phyloP scores from a whole-genome alignment of 2,888 invertebrate species.

The Timandra comae region DNA sequence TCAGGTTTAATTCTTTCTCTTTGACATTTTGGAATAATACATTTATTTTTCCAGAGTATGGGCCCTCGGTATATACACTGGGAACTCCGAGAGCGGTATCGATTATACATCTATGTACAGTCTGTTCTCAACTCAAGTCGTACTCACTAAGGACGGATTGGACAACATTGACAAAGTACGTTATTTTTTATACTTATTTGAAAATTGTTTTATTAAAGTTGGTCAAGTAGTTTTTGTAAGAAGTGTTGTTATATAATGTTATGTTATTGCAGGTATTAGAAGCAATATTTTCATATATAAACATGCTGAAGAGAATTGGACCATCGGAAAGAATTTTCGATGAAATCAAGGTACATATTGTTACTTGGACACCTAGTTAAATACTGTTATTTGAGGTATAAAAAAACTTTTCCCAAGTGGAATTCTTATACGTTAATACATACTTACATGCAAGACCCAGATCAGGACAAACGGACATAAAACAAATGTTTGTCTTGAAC shows the following conservation, averaged over 20 bases:
- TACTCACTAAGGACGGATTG: slow-evolving; percentile 87
- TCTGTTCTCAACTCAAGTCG: slow-evolving; percentile 82
- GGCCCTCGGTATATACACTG: slow-evolving; percentile 83
- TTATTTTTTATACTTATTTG: neutral
- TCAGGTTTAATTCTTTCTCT: no score
- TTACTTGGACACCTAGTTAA: no score
- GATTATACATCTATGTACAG: slow-evolving; percentile 88
- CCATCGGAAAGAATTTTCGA: slow-evolving; percentile 82
- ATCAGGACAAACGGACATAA: no score
- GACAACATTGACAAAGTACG: slow-evolving; percentile 79
- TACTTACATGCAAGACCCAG: no score
- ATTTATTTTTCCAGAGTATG: slow-evolving; percentile 77
- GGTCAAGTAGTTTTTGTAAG: no score
- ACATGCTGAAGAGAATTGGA: slow-evolving; percentile 81
- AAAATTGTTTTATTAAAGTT: slow-evolving; percentile 3
- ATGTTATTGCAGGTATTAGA: slow-evolving; percentile 84
- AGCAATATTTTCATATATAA: slow-evolving; percentile 87
- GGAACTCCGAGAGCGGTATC: slow-evolving; percentile 84
- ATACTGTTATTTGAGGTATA: no score
- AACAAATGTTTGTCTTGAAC: no score
- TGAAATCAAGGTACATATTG: slow-evolving; percentile 77
- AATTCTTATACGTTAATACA: no score
- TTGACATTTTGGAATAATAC: no score
- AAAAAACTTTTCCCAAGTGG: no score
- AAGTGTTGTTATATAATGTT: no score